A percentile compares a stretch with the other conserved stretches of the same genome.
phyloP scores from a whole-genome alignment of 2,113 vertebrate genomes.

The Addax nasomaculatus region DNA sequence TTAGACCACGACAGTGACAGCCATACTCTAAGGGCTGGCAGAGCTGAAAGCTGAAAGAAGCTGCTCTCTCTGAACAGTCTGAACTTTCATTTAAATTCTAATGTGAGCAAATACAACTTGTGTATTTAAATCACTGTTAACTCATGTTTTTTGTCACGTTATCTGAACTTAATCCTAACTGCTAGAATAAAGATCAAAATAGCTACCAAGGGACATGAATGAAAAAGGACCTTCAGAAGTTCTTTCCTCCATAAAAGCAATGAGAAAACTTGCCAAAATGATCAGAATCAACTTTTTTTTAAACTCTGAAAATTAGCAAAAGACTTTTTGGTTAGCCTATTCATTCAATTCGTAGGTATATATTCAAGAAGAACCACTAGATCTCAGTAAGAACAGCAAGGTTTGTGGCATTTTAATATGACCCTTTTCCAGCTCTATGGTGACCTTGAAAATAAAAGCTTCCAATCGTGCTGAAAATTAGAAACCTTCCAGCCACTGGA shows the following conservation, averaged over 20 bases:
- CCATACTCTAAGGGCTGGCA: background rate
- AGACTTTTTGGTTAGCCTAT: background rate
- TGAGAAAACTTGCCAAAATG: background rate
- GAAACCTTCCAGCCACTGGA: background rate
- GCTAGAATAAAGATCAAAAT: background rate
- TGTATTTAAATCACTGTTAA: background rate
- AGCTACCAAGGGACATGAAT: background rate
- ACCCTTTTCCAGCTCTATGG: background rate
- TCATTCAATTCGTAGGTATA: background rate
- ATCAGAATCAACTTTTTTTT: background rate
- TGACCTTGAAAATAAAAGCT: background rate
- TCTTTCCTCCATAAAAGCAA: background rate
- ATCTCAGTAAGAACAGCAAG: background rate
- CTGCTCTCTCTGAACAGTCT: background rate
- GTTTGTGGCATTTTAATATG: background rate
- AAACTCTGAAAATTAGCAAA: background rate
- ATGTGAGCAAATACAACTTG: background rate
- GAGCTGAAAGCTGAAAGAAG: background rate
- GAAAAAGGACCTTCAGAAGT: background rate
- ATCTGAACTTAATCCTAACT: background rate
- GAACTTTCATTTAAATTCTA: background rate
- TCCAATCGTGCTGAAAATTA: background rate
- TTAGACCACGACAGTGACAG: background rate
- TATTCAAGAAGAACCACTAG: background rate
- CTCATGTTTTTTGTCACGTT: background rate